These are phyloP conservation scores for Scaptomyza montana DNA, from an alignment of 1,140 invertebrate species.

Conservation along the genomic window DNA sequence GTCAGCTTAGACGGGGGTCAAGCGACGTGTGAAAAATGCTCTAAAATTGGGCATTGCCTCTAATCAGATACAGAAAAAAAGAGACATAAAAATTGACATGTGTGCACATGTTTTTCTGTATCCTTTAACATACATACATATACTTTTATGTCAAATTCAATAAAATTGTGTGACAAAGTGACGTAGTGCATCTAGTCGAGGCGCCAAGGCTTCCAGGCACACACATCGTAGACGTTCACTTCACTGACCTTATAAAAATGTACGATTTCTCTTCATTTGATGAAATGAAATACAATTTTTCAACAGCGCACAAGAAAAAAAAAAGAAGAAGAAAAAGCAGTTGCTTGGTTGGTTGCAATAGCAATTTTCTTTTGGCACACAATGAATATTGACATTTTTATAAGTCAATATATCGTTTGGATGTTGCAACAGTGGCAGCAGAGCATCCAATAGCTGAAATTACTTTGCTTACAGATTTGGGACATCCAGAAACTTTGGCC, in stretches of 20 bases:
- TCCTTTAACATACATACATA: background rate
- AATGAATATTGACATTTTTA: conserved; percentile 77
- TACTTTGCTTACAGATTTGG: conserved; percentile 12
- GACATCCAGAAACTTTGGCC: conserved; percentile 26
- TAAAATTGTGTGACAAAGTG: conserved; percentile 57
- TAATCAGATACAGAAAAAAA: conserved; percentile 58
- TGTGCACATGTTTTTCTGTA: background rate
- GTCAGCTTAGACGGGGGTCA: conserved; percentile 39
- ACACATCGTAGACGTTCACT: background rate
- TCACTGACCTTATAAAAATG: conserved; percentile 73
- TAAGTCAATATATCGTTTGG: conserved; percentile 70
- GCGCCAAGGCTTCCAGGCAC: conserved; percentile 48
- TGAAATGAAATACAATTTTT: conserved; percentile 82
- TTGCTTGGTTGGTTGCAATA: conserved; percentile 56
- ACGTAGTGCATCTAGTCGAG: conserved; percentile 49
- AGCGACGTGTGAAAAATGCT: background rate
- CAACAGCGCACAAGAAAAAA: conserved; percentile 48
- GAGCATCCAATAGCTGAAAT: background rate
- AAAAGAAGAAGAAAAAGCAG: background rate
- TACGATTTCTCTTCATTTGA: conserved; percentile 81
- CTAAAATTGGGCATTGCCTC: conserved; percentile 61
- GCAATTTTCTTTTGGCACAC: conserved; percentile 71
- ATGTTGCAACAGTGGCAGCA: conserved; percentile 15
- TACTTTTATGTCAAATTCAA: conserved; percentile 72
- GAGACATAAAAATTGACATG: conserved; percentile 29